Evolutionary conservation across 2,888 invertebrate genomes (phyloP).

Genomic region (Physocephala rufipes): DNA sequence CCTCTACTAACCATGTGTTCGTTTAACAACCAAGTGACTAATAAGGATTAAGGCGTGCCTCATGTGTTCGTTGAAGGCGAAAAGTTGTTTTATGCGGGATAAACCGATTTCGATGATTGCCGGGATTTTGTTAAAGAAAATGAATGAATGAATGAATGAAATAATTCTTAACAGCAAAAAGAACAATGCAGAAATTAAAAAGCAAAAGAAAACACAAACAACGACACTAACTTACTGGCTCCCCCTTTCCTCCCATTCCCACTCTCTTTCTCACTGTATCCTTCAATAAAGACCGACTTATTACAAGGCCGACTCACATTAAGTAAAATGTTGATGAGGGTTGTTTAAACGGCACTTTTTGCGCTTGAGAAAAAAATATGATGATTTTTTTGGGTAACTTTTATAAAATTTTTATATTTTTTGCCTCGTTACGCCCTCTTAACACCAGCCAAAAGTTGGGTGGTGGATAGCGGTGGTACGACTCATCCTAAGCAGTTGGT

Average conservation of each 20-base stretch:
- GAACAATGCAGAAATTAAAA: constrained; percentile 26
- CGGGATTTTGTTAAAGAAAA: constrained; percentile 39
- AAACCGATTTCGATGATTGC: constrained; percentile 42
- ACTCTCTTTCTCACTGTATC: no score
- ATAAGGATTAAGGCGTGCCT: constrained; percentile 35
- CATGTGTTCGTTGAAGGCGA: constrained; percentile 37
- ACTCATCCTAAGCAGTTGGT: no score
- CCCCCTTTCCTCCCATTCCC: no score
- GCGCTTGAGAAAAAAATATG: constrained; percentile 19
- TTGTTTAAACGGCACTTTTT: constrained; percentile 23
- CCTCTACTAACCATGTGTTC: neutral
- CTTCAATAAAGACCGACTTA: constrained; percentile 10
- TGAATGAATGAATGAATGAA: no score
- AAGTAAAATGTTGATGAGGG: constrained; percentile 27
- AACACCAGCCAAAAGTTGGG: neutral
- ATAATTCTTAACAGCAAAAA: constrained; percentile 30
- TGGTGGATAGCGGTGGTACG: neutral
- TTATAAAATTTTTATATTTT: constrained; percentile 12
- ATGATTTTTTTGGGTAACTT: constrained; percentile 16
- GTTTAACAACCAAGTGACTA: neutral
- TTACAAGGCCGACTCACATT: constrained; percentile 5
- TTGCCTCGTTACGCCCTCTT: neutral
- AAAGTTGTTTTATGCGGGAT: constrained; percentile 32
- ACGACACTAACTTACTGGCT: no score
- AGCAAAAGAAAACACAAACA: constrained; percentile 37